Conservation (phyloP, 1,140 invertebrate genomes). For the Pararge aegeria region DNA sequence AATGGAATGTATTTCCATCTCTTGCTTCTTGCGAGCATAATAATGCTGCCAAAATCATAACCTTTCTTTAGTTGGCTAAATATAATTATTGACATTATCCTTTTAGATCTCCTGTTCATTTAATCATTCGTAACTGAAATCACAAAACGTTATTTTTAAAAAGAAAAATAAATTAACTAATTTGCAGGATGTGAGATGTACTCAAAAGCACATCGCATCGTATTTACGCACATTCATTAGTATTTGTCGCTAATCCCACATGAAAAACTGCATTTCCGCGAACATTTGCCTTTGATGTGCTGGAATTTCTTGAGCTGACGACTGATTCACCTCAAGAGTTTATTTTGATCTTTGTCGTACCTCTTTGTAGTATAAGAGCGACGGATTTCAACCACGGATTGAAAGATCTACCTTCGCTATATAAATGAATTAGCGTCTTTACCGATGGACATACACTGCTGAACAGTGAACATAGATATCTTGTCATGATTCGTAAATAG, state of each 20-base stretch:
- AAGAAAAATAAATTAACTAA: neutral
- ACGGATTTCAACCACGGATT: neutral
- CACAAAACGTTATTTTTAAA: neutral
- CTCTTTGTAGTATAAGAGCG: conserved; percentile 24
- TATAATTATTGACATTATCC: too few relatives aligned
- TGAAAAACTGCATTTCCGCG: conserved; percentile 49
- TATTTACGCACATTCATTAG: conserved; percentile 19
- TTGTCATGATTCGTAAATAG: too few relatives aligned
- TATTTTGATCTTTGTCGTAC: conserved; percentile 54
- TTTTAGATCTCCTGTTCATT: neutral
- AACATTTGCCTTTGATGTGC: conserved; percentile 62
- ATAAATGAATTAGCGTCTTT: too few relatives aligned
- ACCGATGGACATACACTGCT: too few relatives aligned
- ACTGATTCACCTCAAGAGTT: conserved; percentile 57
- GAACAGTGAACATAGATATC: too few relatives aligned
- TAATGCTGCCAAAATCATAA: too few relatives aligned
- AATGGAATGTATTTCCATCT: too few relatives aligned
- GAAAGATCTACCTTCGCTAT: too few relatives aligned
- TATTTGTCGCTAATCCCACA: conserved; percentile 30
- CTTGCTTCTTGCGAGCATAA: too few relatives aligned
- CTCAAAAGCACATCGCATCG: neutral
- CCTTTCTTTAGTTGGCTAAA: too few relatives aligned
- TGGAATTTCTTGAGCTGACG: conserved; percentile 61
- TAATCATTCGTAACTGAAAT: neutral
- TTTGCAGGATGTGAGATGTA: conserved; percentile 13